Conservation (phyloP, 2,888 invertebrate species). For the Lathronympha strigana region DNA sequence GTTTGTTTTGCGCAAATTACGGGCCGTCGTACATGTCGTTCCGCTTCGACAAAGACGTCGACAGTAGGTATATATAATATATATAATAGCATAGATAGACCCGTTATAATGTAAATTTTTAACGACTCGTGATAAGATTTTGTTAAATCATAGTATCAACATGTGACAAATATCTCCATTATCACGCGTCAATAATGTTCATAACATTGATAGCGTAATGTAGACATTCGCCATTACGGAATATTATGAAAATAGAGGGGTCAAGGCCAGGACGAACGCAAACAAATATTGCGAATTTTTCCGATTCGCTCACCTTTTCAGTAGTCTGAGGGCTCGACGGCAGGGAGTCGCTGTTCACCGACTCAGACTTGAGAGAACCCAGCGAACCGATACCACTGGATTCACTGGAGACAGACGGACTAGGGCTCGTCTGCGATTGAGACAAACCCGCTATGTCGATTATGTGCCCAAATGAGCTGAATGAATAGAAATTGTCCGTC, state of each 20-base stretch:
- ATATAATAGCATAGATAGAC: slow-evolving; percentile 29
- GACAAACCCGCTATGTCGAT: slow-evolving; percentile 80
- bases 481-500: slow-evolving; percentile 79
- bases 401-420: slow-evolving; percentile 85
- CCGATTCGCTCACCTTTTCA: slow-evolving; percentile 73
- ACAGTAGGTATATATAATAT: slow-evolving; percentile 15
- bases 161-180: slow-evolving; percentile 62
- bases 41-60: slow-evolving; percentile 32
- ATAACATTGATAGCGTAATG: slow-evolving; percentile 74
- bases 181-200: slow-evolving; percentile 68
- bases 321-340: slow-evolving; percentile 82
- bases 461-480: slow-evolving; percentile 78
- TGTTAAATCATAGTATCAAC: slow-evolving; percentile 30
- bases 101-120: slow-evolving; percentile 31
- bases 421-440: slow-evolving; percentile 80
- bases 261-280: slow-evolving; percentile 82
- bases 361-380: slow-evolving; percentile 81
- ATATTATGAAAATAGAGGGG: slow-evolving; percentile 84
- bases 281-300: slow-evolving; percentile 68
- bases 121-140: slow-evolving; percentile 25
- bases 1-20: slow-evolving; percentile 38
- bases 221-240: slow-evolving; percentile 81
- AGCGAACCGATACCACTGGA: slow-evolving; percentile 86
- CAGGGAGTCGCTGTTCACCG: slow-evolving; percentile 76
- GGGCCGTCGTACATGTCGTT: slow-evolving; percentile 23